phyloP scores from a whole-genome alignment of 2,113 vertebrate genomes.

The Rhynchomys soricoides region DNA sequence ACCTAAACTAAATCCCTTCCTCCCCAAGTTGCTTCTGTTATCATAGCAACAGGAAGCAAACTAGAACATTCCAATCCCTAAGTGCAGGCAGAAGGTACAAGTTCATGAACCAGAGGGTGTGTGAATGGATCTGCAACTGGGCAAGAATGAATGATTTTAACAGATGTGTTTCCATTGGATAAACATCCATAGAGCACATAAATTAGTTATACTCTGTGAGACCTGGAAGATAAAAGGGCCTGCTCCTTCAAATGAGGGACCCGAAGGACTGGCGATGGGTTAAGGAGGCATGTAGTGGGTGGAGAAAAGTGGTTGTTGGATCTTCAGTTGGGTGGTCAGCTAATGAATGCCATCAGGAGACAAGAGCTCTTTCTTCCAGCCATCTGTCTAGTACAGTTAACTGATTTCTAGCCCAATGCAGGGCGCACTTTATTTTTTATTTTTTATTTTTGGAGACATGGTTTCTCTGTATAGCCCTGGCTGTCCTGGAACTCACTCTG shows the following conservation, averaged over 20 bases:
- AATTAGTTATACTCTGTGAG: neutral
- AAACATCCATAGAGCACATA: neutral
- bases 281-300: neutral
- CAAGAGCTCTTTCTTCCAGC: neutral
- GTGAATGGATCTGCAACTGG: too few species aligned
- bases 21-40: neutral
- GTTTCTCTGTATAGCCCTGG: too few species aligned
- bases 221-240: neutral
- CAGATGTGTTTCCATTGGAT: neutral
- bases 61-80: neutral
- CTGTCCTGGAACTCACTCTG: too few species aligned
- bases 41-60: neutral
- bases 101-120: neutral
- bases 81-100: neutral
- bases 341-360: neutral
- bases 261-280: neutral
- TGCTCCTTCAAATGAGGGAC: neutral
- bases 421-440: constrained; percentile 45
- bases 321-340: neutral
- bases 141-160: neutral
- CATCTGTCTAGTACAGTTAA: neutral
- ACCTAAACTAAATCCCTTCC: neutral
- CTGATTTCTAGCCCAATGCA: constrained; percentile 32
- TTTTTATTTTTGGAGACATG: too few species aligned
- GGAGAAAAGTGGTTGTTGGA: neutral